Evolutionary conservation across 2,888 invertebrate genomes (phyloP), one percentile per base, ranked within the genome.

Genomic region (Caenorhabditis wallacei): DNA sequence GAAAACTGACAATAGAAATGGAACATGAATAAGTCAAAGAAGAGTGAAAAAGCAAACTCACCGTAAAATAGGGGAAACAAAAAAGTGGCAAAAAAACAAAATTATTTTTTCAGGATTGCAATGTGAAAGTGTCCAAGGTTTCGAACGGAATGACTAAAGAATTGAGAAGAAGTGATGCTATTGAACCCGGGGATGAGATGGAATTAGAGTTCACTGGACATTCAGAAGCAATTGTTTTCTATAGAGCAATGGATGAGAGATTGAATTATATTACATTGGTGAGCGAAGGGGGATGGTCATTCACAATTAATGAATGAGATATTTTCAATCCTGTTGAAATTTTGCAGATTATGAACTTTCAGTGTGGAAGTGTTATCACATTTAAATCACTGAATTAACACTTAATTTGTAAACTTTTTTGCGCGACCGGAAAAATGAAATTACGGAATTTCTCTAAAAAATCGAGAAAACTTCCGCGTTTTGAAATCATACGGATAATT

Each of bases 181-280:
- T 82, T 51, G 69, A 71, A 46, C 85, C 85, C 0, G 84, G 85
- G 4, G 82, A 84, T n/a, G 43, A 22, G 10, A 68, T 85, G 46
- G 84, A 82, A 46, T 20, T 85, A 1, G 79, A 80, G 18, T 84
- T 80, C 20, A 20, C 30, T 13, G 74, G 80, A 43, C 54, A 63
- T 37, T 61, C 80, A 8, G 51, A 72, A 35, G 82, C 79, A n/a
- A 72, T 85, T 16, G 85, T 82, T 11, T 80, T 70, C 24, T 85
- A 72, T 43, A 71, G 85, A 81, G 86, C 87, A 0, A 84, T 87
- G 26, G 87, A 88, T 64, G 88, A 88, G 53, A 30, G 87, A 10
- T 74, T 87, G 22, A 88, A 84, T 51, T 81, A 80, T 48, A 78
- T 87, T 1, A 66, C 80, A 18, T 24, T 71, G 71, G 86, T 84